Conservation (phyloP, 2,797 vertebrate genomes). For the Sebastiscus tertius region DNA sequence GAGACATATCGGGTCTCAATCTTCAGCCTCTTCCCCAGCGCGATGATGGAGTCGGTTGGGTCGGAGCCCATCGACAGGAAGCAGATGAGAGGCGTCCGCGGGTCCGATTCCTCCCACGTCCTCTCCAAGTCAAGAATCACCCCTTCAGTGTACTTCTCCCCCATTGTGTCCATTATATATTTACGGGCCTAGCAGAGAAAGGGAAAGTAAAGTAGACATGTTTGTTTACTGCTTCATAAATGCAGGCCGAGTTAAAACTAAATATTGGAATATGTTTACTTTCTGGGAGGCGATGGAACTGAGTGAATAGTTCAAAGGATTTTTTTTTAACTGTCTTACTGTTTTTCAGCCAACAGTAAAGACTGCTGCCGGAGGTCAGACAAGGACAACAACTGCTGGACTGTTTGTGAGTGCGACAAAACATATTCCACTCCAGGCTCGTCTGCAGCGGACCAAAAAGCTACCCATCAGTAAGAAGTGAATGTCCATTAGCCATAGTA, state of each 20-base stretch:
- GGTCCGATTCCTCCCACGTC: constrained; percentile 94
- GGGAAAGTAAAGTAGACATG: not conserved
- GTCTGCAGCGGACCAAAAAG: constrained; percentile 34
- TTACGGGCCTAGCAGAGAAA: constrained; percentile 88
- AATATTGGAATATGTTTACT: constrained; percentile 22
- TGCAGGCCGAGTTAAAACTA: constrained; percentile 10
- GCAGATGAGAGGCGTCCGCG: constrained; percentile 92
- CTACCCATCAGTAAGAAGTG: constrained; percentile 27
- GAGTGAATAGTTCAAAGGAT: constrained; percentile 18
- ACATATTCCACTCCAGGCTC: constrained; percentile 32
- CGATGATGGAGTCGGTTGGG: constrained; percentile 93
- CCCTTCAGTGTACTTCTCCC: constrained; percentile 90
- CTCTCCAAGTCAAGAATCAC: constrained; percentile 92
- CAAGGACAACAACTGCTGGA: constrained; percentile 19
- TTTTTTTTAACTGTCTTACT: not conserved
- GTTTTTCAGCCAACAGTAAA: constrained; percentile 39
- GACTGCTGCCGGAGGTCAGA: not conserved
- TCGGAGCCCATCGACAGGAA: constrained; percentile 98
- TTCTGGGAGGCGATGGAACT: not conserved
- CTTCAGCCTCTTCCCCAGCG: constrained; percentile 92
- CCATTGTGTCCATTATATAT: constrained; percentile 91
- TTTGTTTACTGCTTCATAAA: constrained; percentile 21
- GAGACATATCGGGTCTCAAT: constrained; percentile 91
- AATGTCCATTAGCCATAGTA: constrained; percentile 36
- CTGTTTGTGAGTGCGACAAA: constrained; percentile 34